A percentile compares a stretch with the other conserved stretches of the same genome.
Conservation (phyloP, 2,888 invertebrate genomes). For the Leucoma salicis region DNA sequence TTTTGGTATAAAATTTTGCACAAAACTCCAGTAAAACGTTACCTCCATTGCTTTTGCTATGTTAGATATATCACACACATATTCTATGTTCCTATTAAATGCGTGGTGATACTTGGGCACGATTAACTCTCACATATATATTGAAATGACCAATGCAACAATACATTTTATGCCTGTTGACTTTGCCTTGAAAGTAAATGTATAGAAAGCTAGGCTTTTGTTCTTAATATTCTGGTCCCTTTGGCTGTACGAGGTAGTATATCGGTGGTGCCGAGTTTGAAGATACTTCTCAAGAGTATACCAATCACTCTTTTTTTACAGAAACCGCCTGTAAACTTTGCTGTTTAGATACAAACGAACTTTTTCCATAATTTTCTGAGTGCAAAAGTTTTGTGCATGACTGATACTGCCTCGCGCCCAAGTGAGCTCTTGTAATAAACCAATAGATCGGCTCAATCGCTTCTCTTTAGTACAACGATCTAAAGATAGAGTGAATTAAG, state of each 20-base stretch:
- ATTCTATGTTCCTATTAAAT: constrained; percentile 36
- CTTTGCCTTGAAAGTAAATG: not conserved
- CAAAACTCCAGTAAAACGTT: constrained; percentile 23
- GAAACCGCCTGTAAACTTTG: too few species aligned
- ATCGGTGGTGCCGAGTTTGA: too few species aligned
- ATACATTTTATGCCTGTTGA: not conserved
- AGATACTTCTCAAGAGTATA: too few species aligned
- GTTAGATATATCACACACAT: constrained; percentile 23
- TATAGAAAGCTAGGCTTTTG: constrained; percentile 8
- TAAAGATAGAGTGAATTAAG: constrained; percentile 18
- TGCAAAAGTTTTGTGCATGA: not conserved
- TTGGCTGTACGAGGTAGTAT: not conserved
- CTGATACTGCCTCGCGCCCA: not conserved
- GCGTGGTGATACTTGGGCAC: constrained; percentile 17
- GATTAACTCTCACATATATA: not conserved
- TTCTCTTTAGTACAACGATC: constrained; percentile 23
- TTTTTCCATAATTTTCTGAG: too few species aligned
- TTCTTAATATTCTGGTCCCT: not conserved
- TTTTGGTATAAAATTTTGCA: constrained; percentile 7
- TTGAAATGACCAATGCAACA: not conserved
- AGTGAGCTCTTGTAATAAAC: not conserved
- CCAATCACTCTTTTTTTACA: too few species aligned
- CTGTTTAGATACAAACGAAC: too few species aligned
- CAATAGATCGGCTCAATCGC: constrained; percentile 14
- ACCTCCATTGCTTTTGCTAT: constrained; percentile 33